A percentile compares a stretch with the other conserved stretches of the same genome.
These are phyloP conservation scores for Nematopogon swammerdamellus DNA, from an alignment of 2,888 invertebrate species.

Conservation along the genomic window DNA sequence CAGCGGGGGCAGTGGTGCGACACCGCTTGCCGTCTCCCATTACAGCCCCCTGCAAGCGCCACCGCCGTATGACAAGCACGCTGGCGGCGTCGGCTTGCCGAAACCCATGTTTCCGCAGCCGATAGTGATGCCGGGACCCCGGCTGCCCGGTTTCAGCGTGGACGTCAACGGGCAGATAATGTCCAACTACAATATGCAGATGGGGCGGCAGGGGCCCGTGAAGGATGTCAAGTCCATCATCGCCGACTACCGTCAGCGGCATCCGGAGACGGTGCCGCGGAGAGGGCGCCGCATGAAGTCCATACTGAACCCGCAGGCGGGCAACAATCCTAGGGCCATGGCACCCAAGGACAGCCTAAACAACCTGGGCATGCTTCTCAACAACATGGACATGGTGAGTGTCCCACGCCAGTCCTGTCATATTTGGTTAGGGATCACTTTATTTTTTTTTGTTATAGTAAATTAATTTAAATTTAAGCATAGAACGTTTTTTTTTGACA, in stretches of 20 bases:
- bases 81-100: constrained; percentile 40
- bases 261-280: constrained; percentile 70
- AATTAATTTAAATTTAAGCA: no score
- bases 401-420: no score
- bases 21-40: constrained; percentile 17
- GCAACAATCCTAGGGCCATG: constrained; percentile 33
- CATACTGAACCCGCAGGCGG: constrained; percentile 40
- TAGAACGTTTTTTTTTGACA: no score
- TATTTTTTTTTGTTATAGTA: no score
- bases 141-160: constrained; percentile 36
- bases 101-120: constrained; percentile 42
- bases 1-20: no score
- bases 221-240: constrained; percentile 80
- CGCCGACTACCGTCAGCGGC: constrained; percentile 74
- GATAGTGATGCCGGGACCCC: constrained; percentile 37
- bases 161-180: constrained; percentile 57
- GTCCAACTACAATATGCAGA: constrained; percentile 42
- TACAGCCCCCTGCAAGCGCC: constrained; percentile 40
- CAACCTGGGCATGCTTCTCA: constrained; percentile 16
- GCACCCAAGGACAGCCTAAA: constrained; percentile 36
- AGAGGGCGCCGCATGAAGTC: constrained; percentile 63
- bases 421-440: no score
- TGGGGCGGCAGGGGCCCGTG: constrained; percentile 72
- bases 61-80: constrained; percentile 44
- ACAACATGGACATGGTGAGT: constrained; percentile 33